A percentile compares a stretch with the other conserved stretches of the same genome.
These are phyloP conservation scores for Drosophila austrosaltans DNA, from an alignment of 2,888 invertebrate species.

Conservation along the genomic window DNA sequence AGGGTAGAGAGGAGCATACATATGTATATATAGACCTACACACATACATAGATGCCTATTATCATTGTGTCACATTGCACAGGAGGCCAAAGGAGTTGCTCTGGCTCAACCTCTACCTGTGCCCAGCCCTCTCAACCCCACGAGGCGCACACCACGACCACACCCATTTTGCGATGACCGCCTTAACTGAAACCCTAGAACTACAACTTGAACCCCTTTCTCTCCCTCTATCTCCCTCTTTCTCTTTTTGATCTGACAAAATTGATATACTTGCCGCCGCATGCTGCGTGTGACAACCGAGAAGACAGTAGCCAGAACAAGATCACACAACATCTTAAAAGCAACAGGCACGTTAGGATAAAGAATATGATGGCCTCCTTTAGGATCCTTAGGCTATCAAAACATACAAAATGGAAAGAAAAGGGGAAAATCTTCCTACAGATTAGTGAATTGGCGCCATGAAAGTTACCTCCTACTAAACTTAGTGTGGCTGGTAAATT, in stretches of 20 bases:
- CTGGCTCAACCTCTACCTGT: not conserved
- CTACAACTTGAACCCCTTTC: not conserved
- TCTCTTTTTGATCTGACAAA: constrained; percentile 19
- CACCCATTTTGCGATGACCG: constrained; percentile 14
- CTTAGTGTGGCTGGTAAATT: too few relatives aligned
- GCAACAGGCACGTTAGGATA: not conserved
- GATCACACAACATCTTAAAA: not conserved
- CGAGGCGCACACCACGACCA: constrained; percentile 2
- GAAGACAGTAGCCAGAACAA: constrained; percentile 10
- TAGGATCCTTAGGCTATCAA: not conserved
- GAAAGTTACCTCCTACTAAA: too few relatives aligned
- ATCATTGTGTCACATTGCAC: constrained; percentile 51
- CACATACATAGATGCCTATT: constrained; percentile 16
- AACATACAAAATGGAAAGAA: not conserved
- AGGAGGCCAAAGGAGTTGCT: constrained; percentile 4
- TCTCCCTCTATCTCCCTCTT: not conserved
- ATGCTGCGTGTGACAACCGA: constrained; percentile 20
- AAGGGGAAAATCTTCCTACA: not conserved
- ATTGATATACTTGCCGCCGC: constrained; percentile 52
- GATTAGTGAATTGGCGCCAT: not conserved
- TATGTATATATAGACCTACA: not conserved
- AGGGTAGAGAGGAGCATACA: too few relatives aligned
- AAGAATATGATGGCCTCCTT: not conserved
- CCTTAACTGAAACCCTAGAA: constrained; percentile 4
- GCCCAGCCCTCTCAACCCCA: constrained; percentile 7